phyloP scores from a whole-genome alignment of 2,888 invertebrate species.

The Pycnomerus fuliginosus region DNA sequence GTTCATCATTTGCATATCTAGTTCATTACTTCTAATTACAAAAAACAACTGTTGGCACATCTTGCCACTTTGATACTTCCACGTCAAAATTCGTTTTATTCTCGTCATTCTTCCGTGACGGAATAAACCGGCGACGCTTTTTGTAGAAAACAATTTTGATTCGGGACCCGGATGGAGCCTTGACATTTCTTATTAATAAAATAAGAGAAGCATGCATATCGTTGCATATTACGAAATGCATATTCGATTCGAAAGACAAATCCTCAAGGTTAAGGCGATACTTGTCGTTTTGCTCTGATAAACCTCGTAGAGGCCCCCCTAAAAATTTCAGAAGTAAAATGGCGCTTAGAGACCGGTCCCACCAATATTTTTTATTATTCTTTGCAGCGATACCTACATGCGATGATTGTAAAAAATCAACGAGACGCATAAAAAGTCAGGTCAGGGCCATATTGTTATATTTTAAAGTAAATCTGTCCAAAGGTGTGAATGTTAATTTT shows the following conservation, averaged over 20 bases:
- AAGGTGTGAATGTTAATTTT: constrained; percentile 3
- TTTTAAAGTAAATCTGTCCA: constrained; percentile 2
- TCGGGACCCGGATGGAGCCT: constrained; percentile 20
- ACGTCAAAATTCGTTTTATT: too few species aligned
- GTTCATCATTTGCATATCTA: constrained; percentile 10
- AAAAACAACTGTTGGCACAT: too few species aligned
- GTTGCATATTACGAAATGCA: constrained; percentile 18
- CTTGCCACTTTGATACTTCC: too few species aligned
- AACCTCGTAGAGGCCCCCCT: too few species aligned
- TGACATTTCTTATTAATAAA: constrained; percentile 17
- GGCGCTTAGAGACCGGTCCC: too few species aligned
- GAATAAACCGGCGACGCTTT: neutral
- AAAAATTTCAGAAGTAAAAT: too few species aligned
- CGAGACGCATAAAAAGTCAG: constrained; percentile 22
- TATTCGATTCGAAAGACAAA: constrained; percentile 6
- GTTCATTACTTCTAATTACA: constrained; percentile 6
- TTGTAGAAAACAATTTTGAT: constrained; percentile 5
- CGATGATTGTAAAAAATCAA: constrained; percentile 5
- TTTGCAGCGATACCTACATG: too few species aligned
- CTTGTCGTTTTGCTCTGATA: too few species aligned
- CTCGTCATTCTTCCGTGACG: too few species aligned
- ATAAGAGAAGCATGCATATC: constrained; percentile 11
- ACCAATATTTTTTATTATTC: too few species aligned
- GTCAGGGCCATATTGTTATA: constrained; percentile 19
- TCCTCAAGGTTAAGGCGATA: constrained; percentile 15